Percentiles rank a stretch among this genome's conserved stretches.
Conservation (phyloP, 1,140 invertebrate species). For the Drosophila quadrilineata region DNA sequence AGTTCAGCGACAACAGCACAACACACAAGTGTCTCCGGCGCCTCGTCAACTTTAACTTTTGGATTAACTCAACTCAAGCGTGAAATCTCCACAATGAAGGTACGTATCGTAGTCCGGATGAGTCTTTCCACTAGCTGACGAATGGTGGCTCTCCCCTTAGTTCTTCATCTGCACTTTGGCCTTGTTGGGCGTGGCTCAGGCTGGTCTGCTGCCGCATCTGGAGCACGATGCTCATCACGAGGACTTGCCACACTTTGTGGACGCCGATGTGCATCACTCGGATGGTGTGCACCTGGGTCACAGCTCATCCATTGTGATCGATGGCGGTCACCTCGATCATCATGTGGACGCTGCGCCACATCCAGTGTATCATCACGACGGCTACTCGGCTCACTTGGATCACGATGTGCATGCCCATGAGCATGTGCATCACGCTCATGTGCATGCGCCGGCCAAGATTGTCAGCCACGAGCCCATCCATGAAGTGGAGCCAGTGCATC, state of each 20-base stretch:
- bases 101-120: conserved; percentile 7
- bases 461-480: conserved; percentile 66
- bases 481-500: conserved; percentile 64
- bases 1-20: conserved; percentile 61
- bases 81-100: conserved; percentile 79
- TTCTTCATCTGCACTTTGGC: conserved; percentile 70
- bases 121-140: neutral
- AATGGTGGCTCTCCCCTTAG: conserved; percentile 17
- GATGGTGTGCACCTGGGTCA: conserved; percentile 68
- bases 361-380: conserved; percentile 64
- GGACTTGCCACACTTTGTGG: conserved; percentile 47
- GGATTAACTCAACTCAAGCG: conserved; percentile 62
- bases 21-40: conserved; percentile 32
- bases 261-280: conserved; percentile 61
- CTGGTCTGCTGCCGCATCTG: conserved; percentile 65
- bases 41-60: conserved; percentile 46
- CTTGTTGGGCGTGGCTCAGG: conserved; percentile 58
- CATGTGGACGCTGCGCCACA: conserved; percentile 46
- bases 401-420: conserved; percentile 48
- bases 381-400: conserved; percentile 35
- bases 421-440: conserved; percentile 45
- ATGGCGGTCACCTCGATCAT: conserved; percentile 51
- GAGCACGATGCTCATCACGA: conserved; percentile 51
- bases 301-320: conserved; percentile 53
- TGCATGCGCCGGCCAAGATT: conserved; percentile 52